Conservation (phyloP, 2,113 vertebrate genomes). For the Leptobrachium ailaonicum region DNA sequence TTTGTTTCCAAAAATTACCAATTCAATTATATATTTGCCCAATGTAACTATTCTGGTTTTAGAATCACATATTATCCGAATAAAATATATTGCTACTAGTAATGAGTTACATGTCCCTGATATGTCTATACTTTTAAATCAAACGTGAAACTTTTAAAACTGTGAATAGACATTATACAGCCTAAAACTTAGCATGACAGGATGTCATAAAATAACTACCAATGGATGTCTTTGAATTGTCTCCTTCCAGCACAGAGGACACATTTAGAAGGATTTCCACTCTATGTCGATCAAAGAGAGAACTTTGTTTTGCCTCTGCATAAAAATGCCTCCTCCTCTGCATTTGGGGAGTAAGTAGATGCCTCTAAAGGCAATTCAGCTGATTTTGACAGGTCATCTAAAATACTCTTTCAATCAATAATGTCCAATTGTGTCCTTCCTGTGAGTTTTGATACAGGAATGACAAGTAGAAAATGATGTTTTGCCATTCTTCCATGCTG, state of each 20-base stretch:
- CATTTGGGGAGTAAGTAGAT: neutral
- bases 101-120: no score
- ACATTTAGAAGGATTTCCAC: neutral
- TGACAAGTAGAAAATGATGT: slow-evolving; percentile 32
- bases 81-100: no score
- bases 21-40: no score
- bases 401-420: slow-evolving; percentile 15
- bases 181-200: neutral
- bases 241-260: slow-evolving; percentile 14
- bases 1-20: no score
- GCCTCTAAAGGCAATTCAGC: neutral
- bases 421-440: slow-evolving; percentile 24
- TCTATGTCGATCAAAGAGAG: slow-evolving; percentile 1
- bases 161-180: neutral
- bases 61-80: no score
- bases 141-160: no score
- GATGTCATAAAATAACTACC: neutral
- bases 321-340: neutral
- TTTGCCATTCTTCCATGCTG: slow-evolving; percentile 3
- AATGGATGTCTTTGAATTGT: neutral
- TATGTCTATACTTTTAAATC: no score
- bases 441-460: slow-evolving; percentile 10
- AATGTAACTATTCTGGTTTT: no score
- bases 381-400: slow-evolving; percentile 4
- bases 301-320: neutral